These are phyloP conservation scores for Eustalomyia histrio DNA, from an alignment of 2,888 invertebrate genomes.

Conservation along the genomic window DNA sequence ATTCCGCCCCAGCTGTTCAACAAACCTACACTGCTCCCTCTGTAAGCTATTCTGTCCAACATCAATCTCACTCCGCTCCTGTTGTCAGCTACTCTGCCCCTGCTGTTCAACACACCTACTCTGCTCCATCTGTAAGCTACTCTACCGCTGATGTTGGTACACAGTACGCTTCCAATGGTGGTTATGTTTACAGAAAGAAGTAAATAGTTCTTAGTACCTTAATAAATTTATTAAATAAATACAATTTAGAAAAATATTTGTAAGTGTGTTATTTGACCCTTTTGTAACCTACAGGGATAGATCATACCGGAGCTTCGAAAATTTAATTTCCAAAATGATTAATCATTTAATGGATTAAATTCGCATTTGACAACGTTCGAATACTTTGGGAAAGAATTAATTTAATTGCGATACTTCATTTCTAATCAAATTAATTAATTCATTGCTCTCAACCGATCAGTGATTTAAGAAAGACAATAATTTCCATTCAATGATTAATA, in stretches of 20 bases:
- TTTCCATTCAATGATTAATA: no score
- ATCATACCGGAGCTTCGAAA: no score
- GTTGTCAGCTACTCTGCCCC: conserved; percentile 59
- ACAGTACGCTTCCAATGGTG: conserved; percentile 77
- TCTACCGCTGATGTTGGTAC: conserved; percentile 71
- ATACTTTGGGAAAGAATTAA: no score
- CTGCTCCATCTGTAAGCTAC: conserved; percentile 51
- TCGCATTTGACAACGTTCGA: no score
- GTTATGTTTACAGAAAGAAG: conserved; percentile 76
- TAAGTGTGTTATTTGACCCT: no score
- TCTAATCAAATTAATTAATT: no score
- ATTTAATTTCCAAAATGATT: no score
- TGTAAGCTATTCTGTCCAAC: conserved; percentile 37
- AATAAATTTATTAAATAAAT: background rate
- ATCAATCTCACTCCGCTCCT: conserved; percentile 28
- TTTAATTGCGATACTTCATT: no score
- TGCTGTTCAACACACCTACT: conserved; percentile 39
- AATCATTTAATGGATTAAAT: no score
- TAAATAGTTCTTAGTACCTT: conserved; percentile 65
- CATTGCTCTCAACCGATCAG: no score
- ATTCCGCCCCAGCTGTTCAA: conserved; percentile 46
- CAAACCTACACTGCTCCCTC: conserved; percentile 60
- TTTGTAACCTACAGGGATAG: no score
- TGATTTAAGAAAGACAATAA: no score
- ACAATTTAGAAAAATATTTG: background rate